A percentile compares a stretch with the other conserved stretches of the same genome.
Conservation (phyloP, 2,797 vertebrate species). For the Nyctibius grandis region DNA sequence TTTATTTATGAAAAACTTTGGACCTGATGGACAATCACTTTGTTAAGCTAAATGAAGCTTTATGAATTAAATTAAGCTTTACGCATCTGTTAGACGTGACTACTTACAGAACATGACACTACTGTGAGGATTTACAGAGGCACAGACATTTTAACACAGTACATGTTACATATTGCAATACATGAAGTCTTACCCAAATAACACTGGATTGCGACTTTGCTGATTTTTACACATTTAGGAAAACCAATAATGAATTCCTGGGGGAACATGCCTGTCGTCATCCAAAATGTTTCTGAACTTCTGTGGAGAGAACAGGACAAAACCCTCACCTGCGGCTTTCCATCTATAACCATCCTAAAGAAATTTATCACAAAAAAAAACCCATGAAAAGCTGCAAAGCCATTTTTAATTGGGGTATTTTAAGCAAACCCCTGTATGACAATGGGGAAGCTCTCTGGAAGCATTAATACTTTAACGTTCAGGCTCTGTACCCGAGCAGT, state of each 20-base stretch:
- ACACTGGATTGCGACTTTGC: conserved; percentile 81
- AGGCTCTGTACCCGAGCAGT: rapidly evolving
- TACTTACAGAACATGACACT: rapidly evolving
- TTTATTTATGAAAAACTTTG: background rate
- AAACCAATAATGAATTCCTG: conserved; percentile 91
- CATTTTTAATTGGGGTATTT: background rate
- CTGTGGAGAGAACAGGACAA: conserved; percentile 60
- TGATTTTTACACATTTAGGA: conserved; percentile 76
- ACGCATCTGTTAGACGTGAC: background rate
- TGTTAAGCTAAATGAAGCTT: background rate
- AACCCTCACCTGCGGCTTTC: background rate
- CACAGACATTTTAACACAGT: background rate
- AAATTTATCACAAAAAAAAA: too few species aligned
- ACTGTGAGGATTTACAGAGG: background rate
- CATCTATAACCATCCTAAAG: rapidly evolving
- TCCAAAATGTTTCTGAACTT: conserved; percentile 88
- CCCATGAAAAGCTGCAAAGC: background rate
- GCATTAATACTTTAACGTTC: rapidly evolving
- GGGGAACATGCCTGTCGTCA: conserved; percentile 94
- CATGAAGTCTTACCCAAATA: conserved; percentile 79
- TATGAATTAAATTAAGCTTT: background rate
- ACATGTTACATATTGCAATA: rapidly evolving
- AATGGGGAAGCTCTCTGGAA: rapidly evolving
- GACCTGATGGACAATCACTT: rapidly evolving
- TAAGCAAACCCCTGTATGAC: rapidly evolving